These are phyloP conservation scores for Drosophila ogumai DNA, from an alignment of 1,140 invertebrate genomes.

Conservation along the genomic window DNA sequence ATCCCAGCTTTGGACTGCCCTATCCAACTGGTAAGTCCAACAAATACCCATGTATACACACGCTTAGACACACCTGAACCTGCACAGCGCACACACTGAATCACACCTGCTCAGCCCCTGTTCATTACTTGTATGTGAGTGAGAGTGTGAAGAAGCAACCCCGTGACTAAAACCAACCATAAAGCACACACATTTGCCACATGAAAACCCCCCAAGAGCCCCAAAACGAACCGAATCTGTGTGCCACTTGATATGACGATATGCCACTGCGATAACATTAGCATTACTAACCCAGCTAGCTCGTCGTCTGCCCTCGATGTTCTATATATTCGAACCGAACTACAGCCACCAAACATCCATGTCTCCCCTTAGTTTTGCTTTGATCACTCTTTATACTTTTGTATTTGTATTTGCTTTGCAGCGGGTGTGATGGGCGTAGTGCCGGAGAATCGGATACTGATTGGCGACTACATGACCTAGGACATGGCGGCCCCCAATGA, in stretches of 20 bases:
- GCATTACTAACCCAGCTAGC: slow-evolving; percentile 42
- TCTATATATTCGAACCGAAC: slow-evolving; percentile 3
- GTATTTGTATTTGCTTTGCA: slow-evolving; percentile 56
- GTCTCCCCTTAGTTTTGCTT: slow-evolving; percentile 19
- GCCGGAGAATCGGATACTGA: slow-evolving; percentile 85
- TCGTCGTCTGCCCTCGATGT: slow-evolving; percentile 13
- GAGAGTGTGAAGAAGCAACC: slow-evolving; percentile 51
- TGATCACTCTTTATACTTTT: slow-evolving; percentile 51
- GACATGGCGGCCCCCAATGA: slow-evolving; percentile 40
- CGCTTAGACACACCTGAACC: slow-evolving; percentile 21
- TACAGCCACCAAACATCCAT: slow-evolving; percentile 21
- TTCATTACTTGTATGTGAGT: slow-evolving; percentile 51
- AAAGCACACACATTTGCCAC: background rate
- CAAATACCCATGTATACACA: slow-evolving; percentile 12
- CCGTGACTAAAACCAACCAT: slow-evolving; percentile 40
- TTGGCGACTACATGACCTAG: slow-evolving; percentile 85
- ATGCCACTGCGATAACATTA: slow-evolving; percentile 20
- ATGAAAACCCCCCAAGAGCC: background rate
- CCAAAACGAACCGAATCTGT: slow-evolving; percentile 81
- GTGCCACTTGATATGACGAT: slow-evolving; percentile 80
- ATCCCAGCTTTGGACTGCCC: slow-evolving; percentile 98
- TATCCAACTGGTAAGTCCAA: slow-evolving; percentile 96
- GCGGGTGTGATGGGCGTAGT: slow-evolving; percentile 84
- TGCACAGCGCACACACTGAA: slow-evolving; percentile 11
- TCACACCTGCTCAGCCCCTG: slow-evolving; percentile 12